Percentiles rank a stretch among this genome's conserved stretches.
phyloP scores from a whole-genome alignment of 92 coral and sea anemone species.

The Blastomussa wellsi region DNA sequence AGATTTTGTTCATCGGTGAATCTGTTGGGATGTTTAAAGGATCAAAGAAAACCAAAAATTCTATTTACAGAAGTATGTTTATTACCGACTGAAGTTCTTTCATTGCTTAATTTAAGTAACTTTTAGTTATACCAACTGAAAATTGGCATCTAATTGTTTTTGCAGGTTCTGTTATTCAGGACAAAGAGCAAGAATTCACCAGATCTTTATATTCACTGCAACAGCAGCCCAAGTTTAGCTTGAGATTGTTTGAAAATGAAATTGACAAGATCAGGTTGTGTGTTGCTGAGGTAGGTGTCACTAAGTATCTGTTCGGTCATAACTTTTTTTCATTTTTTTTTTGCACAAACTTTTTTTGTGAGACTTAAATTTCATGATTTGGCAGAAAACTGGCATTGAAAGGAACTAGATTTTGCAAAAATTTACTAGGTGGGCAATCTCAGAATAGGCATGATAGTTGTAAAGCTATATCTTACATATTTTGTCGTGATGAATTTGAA shows the following conservation, averaged over 20 bases:
- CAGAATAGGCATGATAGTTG: no score
- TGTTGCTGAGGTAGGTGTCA: slow-evolving; percentile 81
- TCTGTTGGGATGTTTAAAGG: slow-evolving; percentile 94
- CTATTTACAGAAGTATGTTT: slow-evolving; percentile 26
- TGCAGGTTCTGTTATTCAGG: slow-evolving; percentile 76
- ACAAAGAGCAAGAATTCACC: slow-evolving; percentile 83
- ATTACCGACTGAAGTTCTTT: background rate
- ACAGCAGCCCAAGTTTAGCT: slow-evolving; percentile 74
- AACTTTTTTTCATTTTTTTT: no score
- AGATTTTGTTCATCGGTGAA: slow-evolving; percentile 95
- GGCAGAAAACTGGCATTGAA: no score
- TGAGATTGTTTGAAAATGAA: slow-evolving; percentile 88
- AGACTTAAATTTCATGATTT: no score
- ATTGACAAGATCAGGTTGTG: slow-evolving; percentile 90
- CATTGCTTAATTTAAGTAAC: background rate
- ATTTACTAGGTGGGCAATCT: no score
- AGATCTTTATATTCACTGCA: slow-evolving; percentile 75
- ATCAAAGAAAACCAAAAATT: slow-evolving; percentile 61
- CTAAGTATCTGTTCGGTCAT: background rate
- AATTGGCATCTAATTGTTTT: background rate
- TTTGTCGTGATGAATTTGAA: no score
- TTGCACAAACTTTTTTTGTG: no score
- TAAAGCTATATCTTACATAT: no score
- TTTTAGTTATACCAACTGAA: background rate
- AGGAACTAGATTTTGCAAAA: no score